These are phyloP conservation scores for Psilopsiagon aymara DNA, from an alignment of 2,113 vertebrate species.

Conservation along the genomic window DNA sequence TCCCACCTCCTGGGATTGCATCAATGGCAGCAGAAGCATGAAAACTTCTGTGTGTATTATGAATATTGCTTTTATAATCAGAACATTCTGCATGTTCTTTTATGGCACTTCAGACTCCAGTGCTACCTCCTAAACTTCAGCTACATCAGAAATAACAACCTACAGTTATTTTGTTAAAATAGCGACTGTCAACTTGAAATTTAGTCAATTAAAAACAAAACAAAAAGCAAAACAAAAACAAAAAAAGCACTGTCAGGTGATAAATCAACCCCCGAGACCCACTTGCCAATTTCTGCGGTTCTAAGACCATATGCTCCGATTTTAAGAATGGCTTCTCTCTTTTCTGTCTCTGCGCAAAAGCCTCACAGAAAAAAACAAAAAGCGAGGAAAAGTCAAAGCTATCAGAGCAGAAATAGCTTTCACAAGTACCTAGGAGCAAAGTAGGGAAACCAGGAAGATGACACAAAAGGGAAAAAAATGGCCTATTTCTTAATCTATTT, in stretches of 20 bases:
- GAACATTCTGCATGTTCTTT: not conserved
- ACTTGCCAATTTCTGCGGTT: conserved; percentile 6
- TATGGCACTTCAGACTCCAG: not conserved
- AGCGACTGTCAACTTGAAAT: conserved; percentile 24
- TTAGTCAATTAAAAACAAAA: conserved; percentile 12
- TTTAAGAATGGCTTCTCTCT: not conserved
- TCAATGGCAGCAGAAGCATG: not conserved
- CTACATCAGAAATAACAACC: not conserved
- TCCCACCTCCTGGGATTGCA: not conserved
- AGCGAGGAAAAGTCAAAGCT: not conserved
- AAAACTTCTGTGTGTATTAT: conserved; percentile 4
- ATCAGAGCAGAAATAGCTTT: not conserved
- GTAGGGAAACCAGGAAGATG: not conserved
- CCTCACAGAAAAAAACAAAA: not conserved
- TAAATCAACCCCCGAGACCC: conserved; percentile 21
- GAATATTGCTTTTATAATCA: not conserved
- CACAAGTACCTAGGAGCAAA: not conserved
- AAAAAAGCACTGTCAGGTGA: conserved; percentile 19
- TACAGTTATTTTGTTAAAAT: conserved; percentile 10
- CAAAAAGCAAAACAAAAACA: conserved; percentile 10
- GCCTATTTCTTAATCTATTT: not conserved
- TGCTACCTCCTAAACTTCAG: conserved; percentile 13
- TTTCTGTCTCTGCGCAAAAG: not conserved
- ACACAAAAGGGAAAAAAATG: not conserved
- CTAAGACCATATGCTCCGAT: conserved; percentile 1